Conservation (phyloP, 2,113 vertebrate species). For the Struthidea cinerea region DNA sequence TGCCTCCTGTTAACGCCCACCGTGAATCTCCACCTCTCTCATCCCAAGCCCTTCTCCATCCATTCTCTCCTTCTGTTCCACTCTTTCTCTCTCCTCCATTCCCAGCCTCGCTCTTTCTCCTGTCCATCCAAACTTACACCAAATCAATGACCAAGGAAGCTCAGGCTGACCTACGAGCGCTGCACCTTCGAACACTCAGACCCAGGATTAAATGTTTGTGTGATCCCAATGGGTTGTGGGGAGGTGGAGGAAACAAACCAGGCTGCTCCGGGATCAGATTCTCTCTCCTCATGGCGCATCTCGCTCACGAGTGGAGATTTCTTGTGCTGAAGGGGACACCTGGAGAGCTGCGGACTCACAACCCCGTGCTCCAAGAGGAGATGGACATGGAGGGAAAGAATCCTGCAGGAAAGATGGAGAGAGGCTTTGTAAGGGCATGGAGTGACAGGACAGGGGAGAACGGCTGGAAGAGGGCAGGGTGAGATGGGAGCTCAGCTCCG, state of each 20-base stretch:
- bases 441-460: background rate
- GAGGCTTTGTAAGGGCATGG: fast-evolving
- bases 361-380: background rate
- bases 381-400: background rate
- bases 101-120: background rate
- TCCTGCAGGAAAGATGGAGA: fast-evolving
- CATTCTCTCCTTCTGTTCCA: background rate
- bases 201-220: background rate
- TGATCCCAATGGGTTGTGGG: background rate
- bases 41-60: background rate
- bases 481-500: fast-evolving
- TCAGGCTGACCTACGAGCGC: fast-evolving
- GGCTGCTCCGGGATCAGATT: background rate
- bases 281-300: background rate
- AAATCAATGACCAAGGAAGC: fast-evolving
- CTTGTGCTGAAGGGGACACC: background rate
- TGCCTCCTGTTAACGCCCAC: background rate
- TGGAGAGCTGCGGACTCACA: background rate
- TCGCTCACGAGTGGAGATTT: background rate
- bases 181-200: no score
- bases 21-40: background rate
- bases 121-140: background rate
- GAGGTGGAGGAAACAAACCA: background rate
- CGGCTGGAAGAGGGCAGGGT: background rate
- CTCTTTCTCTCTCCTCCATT: background rate